Percentiles rank a stretch among this genome's conserved stretches.
Conservation (phyloP, 2,113 vertebrate genomes). For the Melanerpes formicivorus region DNA sequence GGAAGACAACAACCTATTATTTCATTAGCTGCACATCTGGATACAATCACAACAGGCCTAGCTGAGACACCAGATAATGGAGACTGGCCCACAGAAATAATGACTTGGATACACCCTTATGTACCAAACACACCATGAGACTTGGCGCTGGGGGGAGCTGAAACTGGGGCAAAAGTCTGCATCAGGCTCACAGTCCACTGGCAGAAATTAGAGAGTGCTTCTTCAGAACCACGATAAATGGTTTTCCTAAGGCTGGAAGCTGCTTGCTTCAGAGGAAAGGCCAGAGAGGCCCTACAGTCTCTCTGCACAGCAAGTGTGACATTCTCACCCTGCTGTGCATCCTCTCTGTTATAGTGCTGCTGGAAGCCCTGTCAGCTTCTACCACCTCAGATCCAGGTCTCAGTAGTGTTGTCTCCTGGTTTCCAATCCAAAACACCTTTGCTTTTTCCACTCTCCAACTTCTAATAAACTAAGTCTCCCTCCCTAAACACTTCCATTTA, state of each 20-base stretch:
- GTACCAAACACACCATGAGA: fast-evolving
- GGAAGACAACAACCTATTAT: slow-evolving; percentile 6
- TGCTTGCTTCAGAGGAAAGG: background rate
- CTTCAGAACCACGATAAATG: background rate
- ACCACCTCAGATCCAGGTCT: fast-evolving
- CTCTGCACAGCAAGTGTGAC: background rate
- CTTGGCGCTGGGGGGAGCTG: fast-evolving
- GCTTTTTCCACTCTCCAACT: background rate
- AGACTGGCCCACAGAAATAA: background rate
- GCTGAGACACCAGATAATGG: fast-evolving
- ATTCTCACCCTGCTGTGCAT: background rate
- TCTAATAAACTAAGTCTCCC: background rate
- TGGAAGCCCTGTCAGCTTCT: background rate
- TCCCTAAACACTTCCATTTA: background rate
- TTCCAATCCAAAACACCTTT: background rate
- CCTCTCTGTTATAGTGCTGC: fast-evolving
- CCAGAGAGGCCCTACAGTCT: background rate
- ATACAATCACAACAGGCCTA: background rate
- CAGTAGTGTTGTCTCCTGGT: background rate
- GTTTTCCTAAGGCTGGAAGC: background rate
- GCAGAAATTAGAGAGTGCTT: background rate
- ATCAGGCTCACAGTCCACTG: fast-evolving
- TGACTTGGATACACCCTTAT: background rate
- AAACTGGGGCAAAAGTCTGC: background rate
- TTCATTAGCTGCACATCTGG: background rate